These are phyloP conservation scores for Idris sp. DNA, from an alignment of 1,140 invertebrate species.

Conservation along the genomic window DNA sequence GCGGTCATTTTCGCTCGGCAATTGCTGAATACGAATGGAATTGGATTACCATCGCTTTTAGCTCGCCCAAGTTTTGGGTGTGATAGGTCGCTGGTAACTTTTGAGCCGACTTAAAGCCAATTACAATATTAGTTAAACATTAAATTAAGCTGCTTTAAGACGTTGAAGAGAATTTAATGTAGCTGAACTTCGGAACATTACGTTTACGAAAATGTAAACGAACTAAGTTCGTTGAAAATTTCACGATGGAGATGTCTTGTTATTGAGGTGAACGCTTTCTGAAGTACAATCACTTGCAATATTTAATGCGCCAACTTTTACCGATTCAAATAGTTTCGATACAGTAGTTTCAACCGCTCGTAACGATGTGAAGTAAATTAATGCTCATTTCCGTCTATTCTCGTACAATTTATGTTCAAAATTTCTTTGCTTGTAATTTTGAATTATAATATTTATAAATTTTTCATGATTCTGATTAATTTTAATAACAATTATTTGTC, in stretches of 20 bases:
- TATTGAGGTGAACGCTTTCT: constrained; percentile 18
- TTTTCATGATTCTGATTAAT: no score
- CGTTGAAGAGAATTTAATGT: constrained; percentile 40
- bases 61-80: constrained; percentile 25
- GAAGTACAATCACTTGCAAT: constrained; percentile 9
- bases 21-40: constrained; percentile 50
- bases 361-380: no score
- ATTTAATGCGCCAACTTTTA: constrained; percentile 21
- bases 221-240: constrained; percentile 21
- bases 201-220: constrained; percentile 42
- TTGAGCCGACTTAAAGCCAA: constrained; percentile 51
- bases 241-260: constrained; percentile 28
- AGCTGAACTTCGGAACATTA: constrained; percentile 23
- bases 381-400: no score
- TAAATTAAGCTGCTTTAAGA: constrained; percentile 45
- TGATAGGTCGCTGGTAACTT: constrained; percentile 48
- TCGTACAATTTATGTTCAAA: no score
- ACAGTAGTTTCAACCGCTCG: no score
- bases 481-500: no score
- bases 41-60: constrained; percentile 33
- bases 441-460: no score
- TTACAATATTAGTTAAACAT: constrained; percentile 54
- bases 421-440: no score
- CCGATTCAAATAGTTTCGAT: background rate
- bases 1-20: constrained; percentile 23